phyloP scores from a whole-genome alignment of 2,797 vertebrate genomes.

The Mallotus villosus region DNA sequence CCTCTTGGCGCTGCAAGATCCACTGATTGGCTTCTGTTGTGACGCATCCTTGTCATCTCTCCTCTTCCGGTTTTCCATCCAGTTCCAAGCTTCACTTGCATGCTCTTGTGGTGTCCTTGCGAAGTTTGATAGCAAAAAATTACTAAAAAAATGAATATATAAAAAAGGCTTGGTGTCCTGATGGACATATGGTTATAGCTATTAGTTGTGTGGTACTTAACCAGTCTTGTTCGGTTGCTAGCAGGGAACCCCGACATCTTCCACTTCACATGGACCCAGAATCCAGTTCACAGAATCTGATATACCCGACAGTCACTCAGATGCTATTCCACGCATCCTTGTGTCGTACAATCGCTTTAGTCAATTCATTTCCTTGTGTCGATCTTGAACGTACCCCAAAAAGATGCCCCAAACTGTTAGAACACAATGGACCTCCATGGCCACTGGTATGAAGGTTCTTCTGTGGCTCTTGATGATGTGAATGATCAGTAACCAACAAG shows the following conservation, averaged over 20 bases:
- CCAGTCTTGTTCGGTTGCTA: too few species aligned
- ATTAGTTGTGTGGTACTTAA: too few species aligned
- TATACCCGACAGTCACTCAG: background rate
- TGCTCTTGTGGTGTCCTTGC: too few species aligned
- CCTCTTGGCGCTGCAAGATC: background rate
- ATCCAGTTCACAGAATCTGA: too few species aligned
- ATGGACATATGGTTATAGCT: conserved; percentile 28
- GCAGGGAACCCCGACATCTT: background rate
- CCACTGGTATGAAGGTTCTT: background rate
- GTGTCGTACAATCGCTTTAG: background rate
- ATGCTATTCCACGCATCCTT: background rate
- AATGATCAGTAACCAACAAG: too few species aligned
- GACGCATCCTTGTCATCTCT: background rate
- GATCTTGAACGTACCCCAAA: background rate
- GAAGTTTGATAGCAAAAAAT: too few species aligned
- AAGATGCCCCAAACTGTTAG: background rate
- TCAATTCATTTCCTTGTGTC: background rate
- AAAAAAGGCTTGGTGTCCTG: conserved; percentile 42
- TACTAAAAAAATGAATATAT: too few species aligned
- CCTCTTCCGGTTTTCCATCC: background rate
- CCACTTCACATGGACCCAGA: background rate
- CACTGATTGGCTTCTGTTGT: background rate
- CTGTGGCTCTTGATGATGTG: background rate
- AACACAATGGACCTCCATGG: background rate
- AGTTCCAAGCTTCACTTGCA: background rate